phyloP scores from a whole-genome alignment of 2,113 vertebrate genomes.

The rabbit (Oryctolagus cuniculus) region mOryCun1.1 NC_091435.1:96852001-96852500 shows the following conservation, averaged over 20 bases:
- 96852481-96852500: neutral
- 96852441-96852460: neutral
- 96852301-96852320: neutral
- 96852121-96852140: too few relatives aligned
- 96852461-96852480: neutral
- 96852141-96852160: too few relatives aligned
- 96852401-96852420: neutral
- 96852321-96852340: neutral
- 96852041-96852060: neutral
- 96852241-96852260: too few relatives aligned
- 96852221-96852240: too few relatives aligned
- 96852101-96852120: too few relatives aligned
- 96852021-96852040: slow-evolving; percentile 37
- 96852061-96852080: too few relatives aligned
- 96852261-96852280: too few relatives aligned
- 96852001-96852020: slow-evolving; percentile 44
- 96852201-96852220: too few relatives aligned
- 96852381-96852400: slow-evolving; percentile 37
- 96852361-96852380: slow-evolving; percentile 22
- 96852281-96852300: neutral
- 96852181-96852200: too few relatives aligned
- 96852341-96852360: slow-evolving; percentile 9
- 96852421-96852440: slow-evolving; percentile 1
- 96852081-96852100: too few relatives aligned
- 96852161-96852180: too few relatives aligned